Evolutionary conservation across 2,113 vertebrate species (phyloP).

Genomic region (Lamprologus callipterus): DNA sequence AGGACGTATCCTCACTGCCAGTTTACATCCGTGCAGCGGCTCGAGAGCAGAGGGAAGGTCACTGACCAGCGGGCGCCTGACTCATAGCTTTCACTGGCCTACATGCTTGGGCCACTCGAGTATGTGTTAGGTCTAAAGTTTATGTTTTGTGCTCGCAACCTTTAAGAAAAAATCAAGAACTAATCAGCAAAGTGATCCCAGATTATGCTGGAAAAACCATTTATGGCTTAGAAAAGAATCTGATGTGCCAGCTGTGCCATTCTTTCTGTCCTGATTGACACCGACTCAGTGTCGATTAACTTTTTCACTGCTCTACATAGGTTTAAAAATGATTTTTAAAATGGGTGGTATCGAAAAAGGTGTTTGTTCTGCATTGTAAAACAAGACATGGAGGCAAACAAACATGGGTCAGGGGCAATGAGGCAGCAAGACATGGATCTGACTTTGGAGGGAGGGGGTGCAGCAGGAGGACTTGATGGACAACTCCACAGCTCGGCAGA

Average conservation of each 20-base stretch:
- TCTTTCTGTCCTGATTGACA: background rate
- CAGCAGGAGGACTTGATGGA: conserved; percentile 64
- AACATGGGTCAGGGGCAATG: conserved; percentile 58
- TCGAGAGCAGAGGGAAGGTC: conserved; percentile 21
- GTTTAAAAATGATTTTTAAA: background rate
- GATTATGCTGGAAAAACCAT: background rate
- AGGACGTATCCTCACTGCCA: conserved; percentile 68
- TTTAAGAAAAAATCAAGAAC: background rate
- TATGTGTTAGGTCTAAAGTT: background rate
- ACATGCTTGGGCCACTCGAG: background rate
- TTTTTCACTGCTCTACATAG: background rate
- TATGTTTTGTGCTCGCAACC: background rate
- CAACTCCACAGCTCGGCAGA: conserved; percentile 64
- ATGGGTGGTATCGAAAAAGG: conserved; percentile 1
- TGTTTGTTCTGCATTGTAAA: conserved; percentile 48
- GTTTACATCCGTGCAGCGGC: conserved; percentile 48
- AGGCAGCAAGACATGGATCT: conserved; percentile 58
- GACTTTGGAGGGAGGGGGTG: conserved; percentile 20
- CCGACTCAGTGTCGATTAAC: background rate
- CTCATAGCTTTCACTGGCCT: conserved; percentile 22
- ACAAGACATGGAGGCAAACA: conserved; percentile 61
- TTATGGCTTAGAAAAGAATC: background rate
- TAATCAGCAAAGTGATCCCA: background rate
- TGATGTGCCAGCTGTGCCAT: background rate
- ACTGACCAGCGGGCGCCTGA: conserved; percentile 15